Evolutionary conservation across 2,113 vertebrate species (phyloP), one percentile per base, ranked within the genome.

Genomic region (Eulacestoma nigropectus): DNA sequence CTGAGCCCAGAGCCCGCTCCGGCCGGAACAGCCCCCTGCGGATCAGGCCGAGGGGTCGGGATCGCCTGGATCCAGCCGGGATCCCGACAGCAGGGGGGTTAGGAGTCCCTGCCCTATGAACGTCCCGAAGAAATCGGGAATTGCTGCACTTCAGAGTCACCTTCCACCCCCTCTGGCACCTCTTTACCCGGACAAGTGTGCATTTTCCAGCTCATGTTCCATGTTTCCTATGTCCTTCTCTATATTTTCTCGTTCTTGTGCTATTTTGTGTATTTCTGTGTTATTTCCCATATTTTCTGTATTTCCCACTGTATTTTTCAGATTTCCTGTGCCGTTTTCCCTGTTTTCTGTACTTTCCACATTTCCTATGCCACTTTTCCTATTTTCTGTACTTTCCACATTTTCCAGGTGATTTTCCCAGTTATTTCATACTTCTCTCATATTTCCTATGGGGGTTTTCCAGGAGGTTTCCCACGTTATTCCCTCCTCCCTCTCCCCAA

Each of bases 381-480:
- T 16, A 10, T 16, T 18, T 49, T 5, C 37, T 60, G 46, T 17
- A 35, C 6, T 25, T 50, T 12, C 79, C 37, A 4, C 23, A 1
- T 41, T 59, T n/a, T 6, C 35, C 22, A 6, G 2, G 13, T 21
- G 11, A 27, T 47, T 50, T n/a, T 55, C 44, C 7, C 32, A 15
- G 2, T 30, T 11, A 35, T 13, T 42, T 30, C 35, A 23, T 23
- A 15, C 44, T 49, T 21, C 13, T 29, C 29, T n/a, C 23, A 0
- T 4, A 27, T 21, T 33, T 17, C 44, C 25, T 9, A 4, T 0
- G 6, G 26, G 26, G 8, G 3, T 23, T 73, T 73, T 27, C 47
- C 11, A 0, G 3, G 11, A 13, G 17, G 3, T 37, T 53, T 27
- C 57, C 39, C 29, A 5, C 0, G 0, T 37, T 13, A 8, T 14